Evolutionary conservation across 37 sponge, comb jelly and placozoan species (phyloP).

Genomic region (Amphimedon queenslandica): DNA sequence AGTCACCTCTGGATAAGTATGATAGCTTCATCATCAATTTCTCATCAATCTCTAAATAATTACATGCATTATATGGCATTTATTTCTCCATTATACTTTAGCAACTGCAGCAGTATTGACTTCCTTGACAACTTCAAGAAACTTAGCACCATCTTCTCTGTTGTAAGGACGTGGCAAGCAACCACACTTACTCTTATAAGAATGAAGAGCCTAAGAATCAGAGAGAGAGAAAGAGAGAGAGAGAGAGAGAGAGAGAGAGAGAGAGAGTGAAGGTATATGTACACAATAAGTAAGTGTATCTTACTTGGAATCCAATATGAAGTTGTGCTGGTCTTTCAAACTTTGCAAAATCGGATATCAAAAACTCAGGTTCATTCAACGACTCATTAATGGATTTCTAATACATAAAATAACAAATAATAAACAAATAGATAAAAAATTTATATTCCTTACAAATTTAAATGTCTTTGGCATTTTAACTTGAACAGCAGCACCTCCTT

Average conservation of each 20-base stretch:
- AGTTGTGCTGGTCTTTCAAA: slow-evolving; percentile 83
- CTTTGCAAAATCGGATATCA: slow-evolving; percentile 94
- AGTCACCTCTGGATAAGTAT: slow-evolving; percentile 69
- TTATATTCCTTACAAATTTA: slow-evolving; percentile 66
- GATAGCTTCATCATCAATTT: slow-evolving; percentile 59
- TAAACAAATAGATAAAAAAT: background rate
- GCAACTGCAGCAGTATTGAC: slow-evolving; percentile 20
- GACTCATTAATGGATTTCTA: slow-evolving; percentile 87
- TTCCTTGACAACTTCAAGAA: slow-evolving; percentile 54
- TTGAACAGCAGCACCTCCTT: slow-evolving; percentile 83
- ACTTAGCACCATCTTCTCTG: slow-evolving; percentile 57
- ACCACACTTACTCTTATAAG: slow-evolving; percentile 16
- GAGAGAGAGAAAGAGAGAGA: too few species aligned
- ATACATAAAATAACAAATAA: background rate
- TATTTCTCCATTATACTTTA: slow-evolving; percentile 32
- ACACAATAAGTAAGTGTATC: too few species aligned
- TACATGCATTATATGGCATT: background rate
- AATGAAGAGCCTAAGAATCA: slow-evolving; percentile 33
- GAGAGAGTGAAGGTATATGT: background rate
- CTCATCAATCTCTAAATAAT: slow-evolving; percentile 79
- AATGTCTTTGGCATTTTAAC: slow-evolving; percentile 82
- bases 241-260: background rate
- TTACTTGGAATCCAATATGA: slow-evolving; percentile 78
- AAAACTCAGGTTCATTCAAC: slow-evolving; percentile 75
- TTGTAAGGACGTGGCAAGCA: slow-evolving; percentile 69